Conservation (phyloP, 2,113 vertebrate species). For the Prolemur simus region DNA sequence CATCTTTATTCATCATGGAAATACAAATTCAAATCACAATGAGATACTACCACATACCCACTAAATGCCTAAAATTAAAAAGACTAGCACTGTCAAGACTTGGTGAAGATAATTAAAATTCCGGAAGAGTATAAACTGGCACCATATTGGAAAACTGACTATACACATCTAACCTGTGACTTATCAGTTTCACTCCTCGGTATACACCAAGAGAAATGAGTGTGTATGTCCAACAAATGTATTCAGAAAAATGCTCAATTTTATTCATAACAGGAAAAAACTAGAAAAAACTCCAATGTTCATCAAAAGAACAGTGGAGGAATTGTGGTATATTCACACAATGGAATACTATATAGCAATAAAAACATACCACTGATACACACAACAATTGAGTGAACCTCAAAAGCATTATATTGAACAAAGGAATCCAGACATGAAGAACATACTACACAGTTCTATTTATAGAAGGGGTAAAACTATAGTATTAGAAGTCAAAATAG, state of each 20-base stretch:
- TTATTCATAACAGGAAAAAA: neutral
- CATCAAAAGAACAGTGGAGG: neutral
- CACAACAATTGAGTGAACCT: neutral
- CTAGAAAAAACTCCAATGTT: neutral
- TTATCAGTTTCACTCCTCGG: neutral
- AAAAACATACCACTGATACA: neutral
- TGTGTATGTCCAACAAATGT: neutral
- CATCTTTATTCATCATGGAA: neutral
- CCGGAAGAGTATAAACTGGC: neutral
- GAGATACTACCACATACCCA: neutral
- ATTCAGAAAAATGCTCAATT: neutral
- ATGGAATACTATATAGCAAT: neutral
- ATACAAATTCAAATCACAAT: neutral
- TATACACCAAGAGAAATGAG: neutral
- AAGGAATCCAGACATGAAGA: neutral
- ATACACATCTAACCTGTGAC: neutral
- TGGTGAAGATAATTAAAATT: neutral
- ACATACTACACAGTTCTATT: neutral
- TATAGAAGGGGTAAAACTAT: neutral
- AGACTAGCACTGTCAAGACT: neutral
- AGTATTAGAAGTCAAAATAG: neutral
- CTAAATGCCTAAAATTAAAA: constrained; percentile 1
- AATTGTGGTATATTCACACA: neutral
- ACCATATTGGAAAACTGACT: neutral
- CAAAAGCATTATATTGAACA: neutral